These are phyloP conservation scores for Boulengeromyrus knoepffleri DNA, from an alignment of 2,113 vertebrate species.

Conservation along the genomic window DNA sequence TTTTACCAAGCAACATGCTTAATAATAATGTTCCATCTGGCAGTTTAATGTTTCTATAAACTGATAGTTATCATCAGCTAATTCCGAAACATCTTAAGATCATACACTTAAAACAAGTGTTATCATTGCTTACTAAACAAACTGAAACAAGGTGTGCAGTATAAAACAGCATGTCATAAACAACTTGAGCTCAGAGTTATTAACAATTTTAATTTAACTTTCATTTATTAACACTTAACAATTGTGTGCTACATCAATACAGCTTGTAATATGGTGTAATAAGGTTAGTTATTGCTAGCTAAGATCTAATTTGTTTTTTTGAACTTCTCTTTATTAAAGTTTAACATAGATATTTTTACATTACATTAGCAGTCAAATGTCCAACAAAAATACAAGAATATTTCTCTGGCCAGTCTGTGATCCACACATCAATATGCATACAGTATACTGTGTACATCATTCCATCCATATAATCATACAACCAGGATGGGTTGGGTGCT, in stretches of 20 bases:
- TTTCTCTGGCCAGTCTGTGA: no score
- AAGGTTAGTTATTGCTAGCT: not conserved
- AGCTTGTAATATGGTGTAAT: not conserved
- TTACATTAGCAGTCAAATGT: not conserved
- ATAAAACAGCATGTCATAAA: not conserved
- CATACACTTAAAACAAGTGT: not conserved
- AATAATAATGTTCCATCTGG: not conserved
- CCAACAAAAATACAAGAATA: no score
- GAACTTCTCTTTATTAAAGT: no score
- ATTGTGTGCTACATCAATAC: not conserved
- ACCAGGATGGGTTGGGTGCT: no score
- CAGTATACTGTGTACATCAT: no score
- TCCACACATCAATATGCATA: no score
- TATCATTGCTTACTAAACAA: not conserved
- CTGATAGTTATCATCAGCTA: not conserved
- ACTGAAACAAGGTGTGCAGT: not conserved
- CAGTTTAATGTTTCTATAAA: not conserved
- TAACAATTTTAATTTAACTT: not conserved
- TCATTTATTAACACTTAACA: not conserved
- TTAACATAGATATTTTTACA: not conserved
- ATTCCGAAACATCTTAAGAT: not conserved
- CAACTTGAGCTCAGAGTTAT: not conserved
- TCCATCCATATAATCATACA: no score
- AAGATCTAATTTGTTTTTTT: not conserved
- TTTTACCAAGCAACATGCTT: not conserved